Evolutionary conservation across 2,888 invertebrate species (phyloP), one percentile per base, ranked within the genome.

Genomic region (Beris chalybata): DNA sequence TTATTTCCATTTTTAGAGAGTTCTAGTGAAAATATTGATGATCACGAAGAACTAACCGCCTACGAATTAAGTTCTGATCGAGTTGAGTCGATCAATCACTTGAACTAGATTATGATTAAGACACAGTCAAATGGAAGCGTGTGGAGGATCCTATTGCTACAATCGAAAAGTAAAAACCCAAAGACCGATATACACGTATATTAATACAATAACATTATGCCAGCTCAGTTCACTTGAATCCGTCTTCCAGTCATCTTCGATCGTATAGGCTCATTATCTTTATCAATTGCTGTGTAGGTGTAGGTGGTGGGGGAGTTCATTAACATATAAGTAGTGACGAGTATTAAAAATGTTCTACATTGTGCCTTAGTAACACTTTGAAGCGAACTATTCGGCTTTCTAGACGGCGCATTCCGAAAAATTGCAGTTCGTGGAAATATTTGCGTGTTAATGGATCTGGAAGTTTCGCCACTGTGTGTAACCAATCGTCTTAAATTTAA

Each of bases 351-450:
- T 22, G 58, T 45, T 47, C 58, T 31, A 29, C 58, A 7, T 44
- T 5, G 15, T n/a, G 13, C 3, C 13, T 12, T 5, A 58, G 58
- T 13, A 30, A 58, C 58, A 58, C 30, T 58, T 58, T 58, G 45
- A 58, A 45, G 22, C 58, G 58, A 58, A 58, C 58, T 45, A 44
- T 58, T 30, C 45, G 58, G 45, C 47, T 30, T 45, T 29, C 29
- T 58, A n/a, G 47, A 58, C 47, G 43, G 9, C n/a, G 5, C 13
- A n/a, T 7, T 31, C 44, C n/a, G 32, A 38, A 13, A 44, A 15
- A 15, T 12, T 56, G 5, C 43, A 32, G 38, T 13, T 56, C 22
- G 38, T 56, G 15, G 38, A 56, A 43, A 15, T 56, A n/a, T n/a
- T 56, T 31, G 5, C 30, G 22, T 54, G 9, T 5, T 48, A 48